Base-by-base conservation (phyloP, 2,113 vertebrate genomes). In the Pterocles orientalis region DNA sequence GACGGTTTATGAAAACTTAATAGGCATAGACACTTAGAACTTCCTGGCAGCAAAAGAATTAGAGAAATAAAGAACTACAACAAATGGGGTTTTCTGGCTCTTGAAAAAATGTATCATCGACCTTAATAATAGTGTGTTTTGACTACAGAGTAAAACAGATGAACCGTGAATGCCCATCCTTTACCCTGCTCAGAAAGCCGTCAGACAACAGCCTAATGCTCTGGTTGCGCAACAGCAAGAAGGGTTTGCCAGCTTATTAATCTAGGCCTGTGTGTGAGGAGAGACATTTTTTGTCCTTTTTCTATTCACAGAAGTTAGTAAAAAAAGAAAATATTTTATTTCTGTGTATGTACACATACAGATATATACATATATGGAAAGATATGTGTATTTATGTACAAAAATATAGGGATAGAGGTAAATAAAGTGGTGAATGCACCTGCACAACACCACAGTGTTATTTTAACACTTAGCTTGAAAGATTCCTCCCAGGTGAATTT, bases 381-480 rank as follows among this genome's bases (percentile, higher is more conserved):
- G 15, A 54, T 10, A 14, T 2, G 1, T 10, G 2, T 34, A 18
- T 10, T 11, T 10, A 10, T 1, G 6, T 24, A 17, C 14, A 19
- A 17, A 84, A 10, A 18, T 48, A 28, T 0, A n/a, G 1, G 51
- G 56, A 36, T 56, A 31, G 18, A 92, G 28, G 28, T 79, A n/a
- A 75, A 57, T 87, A 53, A 84, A 78, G n/a, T 14, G n/a, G 12
- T 39, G 58, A 72, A 29, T 16, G 5, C n/a, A 41, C 14, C 31
- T 53, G 4, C 21, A 45, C 33, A 77, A 39, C 14, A 24, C 33
- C 43, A 8, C 43, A 57, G 16, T 18, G 56, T 43, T 78, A 41
- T 34, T 86, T 62, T 26, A 64, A 31, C 20, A 34, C 41, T 72
- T 57, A 34, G 11, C 48, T 64, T 71, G 80, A 79, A 92, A 88